Conservation (phyloP, 2,797 vertebrate genomes). For the Spinus pinus region DNA sequence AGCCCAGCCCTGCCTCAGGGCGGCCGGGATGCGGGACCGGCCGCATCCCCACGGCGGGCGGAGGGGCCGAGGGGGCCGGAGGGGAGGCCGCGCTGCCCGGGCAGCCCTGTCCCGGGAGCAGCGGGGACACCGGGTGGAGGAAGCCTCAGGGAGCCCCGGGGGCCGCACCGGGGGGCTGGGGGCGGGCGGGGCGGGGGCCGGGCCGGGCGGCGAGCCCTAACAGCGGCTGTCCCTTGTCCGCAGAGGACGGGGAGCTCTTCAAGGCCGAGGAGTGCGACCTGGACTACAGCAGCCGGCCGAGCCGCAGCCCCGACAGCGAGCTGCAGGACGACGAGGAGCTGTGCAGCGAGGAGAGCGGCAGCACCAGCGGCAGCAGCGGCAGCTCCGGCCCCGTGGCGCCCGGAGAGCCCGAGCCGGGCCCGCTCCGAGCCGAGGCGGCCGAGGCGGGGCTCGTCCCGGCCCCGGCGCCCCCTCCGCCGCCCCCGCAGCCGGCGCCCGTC, state of each 20-base stretch:
- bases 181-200: not conserved
- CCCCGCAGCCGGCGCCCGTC: constrained; percentile 42
- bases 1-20: fast-evolving
- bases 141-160: not conserved
- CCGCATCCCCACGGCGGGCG: not conserved
- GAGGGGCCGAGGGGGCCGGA: too few relatives aligned
- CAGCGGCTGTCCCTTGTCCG: not conserved
- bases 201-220: not conserved
- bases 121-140: not conserved
- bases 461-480: constrained; percentile 33
- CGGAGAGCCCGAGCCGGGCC: not conserved
- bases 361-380: constrained; percentile 67
- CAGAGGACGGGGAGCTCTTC: constrained; percentile 86
- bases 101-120: fast-evolving
- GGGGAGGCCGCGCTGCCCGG: not conserved
- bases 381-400: not conserved
- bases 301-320: constrained; percentile 80
- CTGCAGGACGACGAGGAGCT: constrained; percentile 75
- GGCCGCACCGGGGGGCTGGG: too few relatives aligned
- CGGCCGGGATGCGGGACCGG: not conserved
- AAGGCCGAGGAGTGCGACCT: constrained; percentile 81
- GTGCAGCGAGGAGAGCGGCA: constrained; percentile 84
- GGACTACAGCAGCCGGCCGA: constrained; percentile 78
- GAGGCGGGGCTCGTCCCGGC: not conserved
- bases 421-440: not conserved